These are phyloP conservation scores for Neopipo cinnamomea DNA, from an alignment of 2,113 vertebrate species.

Conservation along the genomic window DNA sequence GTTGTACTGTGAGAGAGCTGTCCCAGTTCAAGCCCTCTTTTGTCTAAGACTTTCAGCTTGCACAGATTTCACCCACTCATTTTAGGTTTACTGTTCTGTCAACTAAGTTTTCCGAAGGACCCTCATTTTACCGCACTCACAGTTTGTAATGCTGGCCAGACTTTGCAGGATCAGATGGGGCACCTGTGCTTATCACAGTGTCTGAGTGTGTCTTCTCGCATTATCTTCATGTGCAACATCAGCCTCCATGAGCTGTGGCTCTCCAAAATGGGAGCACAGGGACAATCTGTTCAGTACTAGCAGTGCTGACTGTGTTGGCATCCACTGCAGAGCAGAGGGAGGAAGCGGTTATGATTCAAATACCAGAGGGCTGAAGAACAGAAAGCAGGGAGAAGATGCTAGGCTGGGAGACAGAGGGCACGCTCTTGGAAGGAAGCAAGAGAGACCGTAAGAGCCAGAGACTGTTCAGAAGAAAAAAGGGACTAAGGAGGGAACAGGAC, in stretches of 20 bases:
- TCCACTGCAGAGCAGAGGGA: not conserved
- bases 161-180: fast-evolving
- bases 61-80: fast-evolving
- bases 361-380: not conserved
- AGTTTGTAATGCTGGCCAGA: fast-evolving
- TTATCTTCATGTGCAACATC: not conserved
- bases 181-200: not conserved
- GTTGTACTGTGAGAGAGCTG: not conserved
- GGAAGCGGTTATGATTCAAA: not conserved
- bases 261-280: not conserved
- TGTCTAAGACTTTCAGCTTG: not conserved
- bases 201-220: fast-evolving
- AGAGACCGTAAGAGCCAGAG: not conserved
- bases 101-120: not conserved
- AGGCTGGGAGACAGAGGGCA: not conserved
- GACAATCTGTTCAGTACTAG: not conserved
- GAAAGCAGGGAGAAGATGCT: not conserved
- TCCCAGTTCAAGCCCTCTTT: not conserved
- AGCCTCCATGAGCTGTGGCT: fast-evolving
- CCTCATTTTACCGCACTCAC: not conserved
- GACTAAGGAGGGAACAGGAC: not conserved
- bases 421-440: fast-evolving
- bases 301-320: not conserved
- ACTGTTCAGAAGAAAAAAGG: not conserved
- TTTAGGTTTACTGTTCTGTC: not conserved